Base-by-base conservation (phyloP, 2,797 vertebrate genomes). In the Nannoperca obscura region DNA sequence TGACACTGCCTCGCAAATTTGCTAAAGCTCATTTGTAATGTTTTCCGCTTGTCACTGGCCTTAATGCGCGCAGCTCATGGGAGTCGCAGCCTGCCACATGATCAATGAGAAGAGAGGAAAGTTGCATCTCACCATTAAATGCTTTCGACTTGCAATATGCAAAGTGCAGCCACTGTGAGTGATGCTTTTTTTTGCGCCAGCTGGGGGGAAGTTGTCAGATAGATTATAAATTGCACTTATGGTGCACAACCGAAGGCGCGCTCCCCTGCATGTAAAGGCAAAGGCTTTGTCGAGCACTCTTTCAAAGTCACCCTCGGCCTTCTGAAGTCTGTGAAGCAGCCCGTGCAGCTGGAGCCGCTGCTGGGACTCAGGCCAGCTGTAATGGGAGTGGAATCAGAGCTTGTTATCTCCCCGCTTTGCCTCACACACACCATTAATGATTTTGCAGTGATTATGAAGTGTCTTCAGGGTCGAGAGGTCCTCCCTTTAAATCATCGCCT, bases 51-150 rank as follows among this genome's bases (percentile, higher is more conserved):
- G 93, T 96, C 95, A 91, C 80, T 66, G 82, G 90, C 92, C 90
- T 85, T 93, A 93, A 95, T 94, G 91, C 58, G 76, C 85, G 80
- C 81, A 77, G 90, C 88, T 95, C 90, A 85, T 68, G 91, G 88
- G 92, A 93, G 87, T 93, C 78, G 86, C 86, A 72, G 92, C 3
- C 91, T 80, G 89, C 89, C 83, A 72, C 83, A 93, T 95, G 93
- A 96, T 90, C 94, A 95, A 96, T 96, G 83, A 76, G 82, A 85
- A 64, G 61, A 73, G 82, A 92, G 89, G 87, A 87, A 62, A 84
- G 81, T 88, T 89, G 89, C 88, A 91, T 94, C 93, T 96, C 95
- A 88, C 94, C 87, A 90, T 94, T 95, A 94, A 94, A 87, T 78
- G 93, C 82, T 91, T 92, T 83, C 74, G 76, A 80, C 74, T 94